Percentiles rank a stretch among this genome's conserved stretches.
These are phyloP conservation scores for Strix uralensis DNA, from an alignment of 2,113 vertebrate genomes.

Conservation along the genomic window DNA sequence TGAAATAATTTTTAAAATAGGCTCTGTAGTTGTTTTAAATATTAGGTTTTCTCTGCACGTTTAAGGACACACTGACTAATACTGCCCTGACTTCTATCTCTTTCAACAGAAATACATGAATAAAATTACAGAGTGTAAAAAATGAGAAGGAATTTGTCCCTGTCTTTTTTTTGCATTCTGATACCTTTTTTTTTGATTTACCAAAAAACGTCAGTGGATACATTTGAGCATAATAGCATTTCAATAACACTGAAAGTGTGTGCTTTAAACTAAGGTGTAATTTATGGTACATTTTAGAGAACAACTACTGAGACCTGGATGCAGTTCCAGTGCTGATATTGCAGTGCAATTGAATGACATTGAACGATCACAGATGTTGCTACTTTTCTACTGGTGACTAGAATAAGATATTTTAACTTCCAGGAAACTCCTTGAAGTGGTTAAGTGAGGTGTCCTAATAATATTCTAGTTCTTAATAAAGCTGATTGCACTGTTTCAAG, in stretches of 20 bases:
- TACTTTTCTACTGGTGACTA: not conserved
- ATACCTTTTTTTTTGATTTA: not conserved
- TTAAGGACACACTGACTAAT: not conserved
- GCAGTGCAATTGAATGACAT: not conserved
- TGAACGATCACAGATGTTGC: not conserved
- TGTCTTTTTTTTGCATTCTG: not conserved
- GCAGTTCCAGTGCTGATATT: not conserved
- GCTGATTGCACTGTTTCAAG: not conserved
- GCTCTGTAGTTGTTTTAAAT: not conserved
- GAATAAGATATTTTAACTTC: not conserved
- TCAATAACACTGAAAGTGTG: not conserved
- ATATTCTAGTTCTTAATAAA: not conserved
- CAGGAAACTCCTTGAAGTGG: not conserved
- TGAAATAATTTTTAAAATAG: slow-evolving; percentile 21
- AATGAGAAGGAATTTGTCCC: not conserved
- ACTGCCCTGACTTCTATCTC: not conserved
- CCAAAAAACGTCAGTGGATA: not conserved
- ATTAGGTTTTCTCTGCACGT: not conserved
- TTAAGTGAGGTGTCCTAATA: not conserved
- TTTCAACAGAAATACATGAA: not conserved
- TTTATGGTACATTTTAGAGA: not conserved
- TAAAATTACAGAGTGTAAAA: not conserved
- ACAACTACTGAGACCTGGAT: not conserved
- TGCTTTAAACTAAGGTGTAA: not conserved
- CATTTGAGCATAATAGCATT: not conserved